phyloP scores from a whole-genome alignment of 1,140 invertebrate species.

The Pollicipes pollicipes region DNA sequence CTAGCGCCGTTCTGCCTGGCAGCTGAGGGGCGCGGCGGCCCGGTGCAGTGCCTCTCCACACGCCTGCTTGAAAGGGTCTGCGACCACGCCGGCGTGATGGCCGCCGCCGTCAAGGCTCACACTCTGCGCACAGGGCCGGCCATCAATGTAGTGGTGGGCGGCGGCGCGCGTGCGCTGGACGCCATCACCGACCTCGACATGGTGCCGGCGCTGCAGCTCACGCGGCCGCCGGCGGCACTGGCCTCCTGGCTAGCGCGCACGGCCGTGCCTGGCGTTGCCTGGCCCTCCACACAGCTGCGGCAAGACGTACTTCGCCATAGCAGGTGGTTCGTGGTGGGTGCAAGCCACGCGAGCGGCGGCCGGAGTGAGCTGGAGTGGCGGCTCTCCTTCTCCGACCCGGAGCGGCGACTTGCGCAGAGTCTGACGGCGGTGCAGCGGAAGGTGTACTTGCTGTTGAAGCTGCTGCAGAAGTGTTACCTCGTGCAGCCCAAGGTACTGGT shows the following conservation, averaged over 20 bases:
- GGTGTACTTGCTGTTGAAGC: background rate
- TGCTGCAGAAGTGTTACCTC: background rate
- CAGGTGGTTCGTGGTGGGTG: background rate
- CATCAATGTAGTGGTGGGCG: background rate
- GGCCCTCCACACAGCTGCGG: background rate
- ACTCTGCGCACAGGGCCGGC: background rate
- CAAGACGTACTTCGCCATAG: background rate
- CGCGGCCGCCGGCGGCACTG: background rate
- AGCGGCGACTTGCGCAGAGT: background rate
- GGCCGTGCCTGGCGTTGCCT: background rate
- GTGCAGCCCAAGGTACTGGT: background rate
- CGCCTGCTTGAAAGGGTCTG: background rate
- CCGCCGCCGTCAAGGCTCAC: no score
- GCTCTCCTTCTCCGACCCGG: background rate
- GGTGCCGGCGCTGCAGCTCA: background rate
- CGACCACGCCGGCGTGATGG: background rate
- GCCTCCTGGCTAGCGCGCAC: background rate
- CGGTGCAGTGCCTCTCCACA: background rate
- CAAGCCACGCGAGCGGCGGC: background rate
- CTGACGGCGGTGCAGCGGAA: background rate
- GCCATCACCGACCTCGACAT: background rate
- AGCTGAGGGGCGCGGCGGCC: background rate
- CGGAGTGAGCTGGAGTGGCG: background rate
- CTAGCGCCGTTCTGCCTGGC: background rate
- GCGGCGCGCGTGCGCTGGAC: background rate